Evolutionary conservation across 2,113 vertebrate species (phyloP).

Genomic region (Tor tambroides): DNA sequence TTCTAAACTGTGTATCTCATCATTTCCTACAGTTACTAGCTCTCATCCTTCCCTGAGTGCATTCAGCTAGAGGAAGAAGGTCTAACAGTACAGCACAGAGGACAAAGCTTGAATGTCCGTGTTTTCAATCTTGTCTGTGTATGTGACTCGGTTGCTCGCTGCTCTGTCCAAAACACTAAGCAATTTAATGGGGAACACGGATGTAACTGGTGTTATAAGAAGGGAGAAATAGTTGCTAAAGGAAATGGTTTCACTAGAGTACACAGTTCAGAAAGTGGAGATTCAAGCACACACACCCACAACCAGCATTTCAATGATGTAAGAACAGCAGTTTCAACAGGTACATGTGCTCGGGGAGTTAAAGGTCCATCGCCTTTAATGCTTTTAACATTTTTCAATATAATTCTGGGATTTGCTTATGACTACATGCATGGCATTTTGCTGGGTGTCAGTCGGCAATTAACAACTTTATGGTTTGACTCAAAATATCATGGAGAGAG

Average conservation of each 20-base stretch:
- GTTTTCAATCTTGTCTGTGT: not conserved
- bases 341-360: not conserved
- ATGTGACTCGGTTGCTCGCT: not conserved
- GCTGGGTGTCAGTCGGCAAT: not conserved
- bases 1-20: too few relatives aligned
- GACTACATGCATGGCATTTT: slow-evolving; percentile 2
- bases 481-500: not conserved
- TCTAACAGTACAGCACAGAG: not conserved
- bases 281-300: not conserved
- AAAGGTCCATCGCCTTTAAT: not conserved
- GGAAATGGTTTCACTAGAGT: not conserved
- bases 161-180: not conserved
- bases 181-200: slow-evolving; percentile 8
- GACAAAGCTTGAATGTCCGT: not conserved
- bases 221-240: not conserved
- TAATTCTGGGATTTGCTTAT: not conserved
- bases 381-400: not conserved
- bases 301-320: not conserved
- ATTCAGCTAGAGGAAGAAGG: slow-evolving; percentile 1
- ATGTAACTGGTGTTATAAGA: not conserved
- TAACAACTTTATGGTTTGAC: not conserved
- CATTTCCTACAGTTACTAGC: too few relatives aligned
- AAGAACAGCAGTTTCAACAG: not conserved
- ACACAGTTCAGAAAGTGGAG: too few relatives aligned
- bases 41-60: too few relatives aligned